phyloP scores from a whole-genome alignment of 2,888 invertebrate species.

The Nudaria mundana region DNA sequence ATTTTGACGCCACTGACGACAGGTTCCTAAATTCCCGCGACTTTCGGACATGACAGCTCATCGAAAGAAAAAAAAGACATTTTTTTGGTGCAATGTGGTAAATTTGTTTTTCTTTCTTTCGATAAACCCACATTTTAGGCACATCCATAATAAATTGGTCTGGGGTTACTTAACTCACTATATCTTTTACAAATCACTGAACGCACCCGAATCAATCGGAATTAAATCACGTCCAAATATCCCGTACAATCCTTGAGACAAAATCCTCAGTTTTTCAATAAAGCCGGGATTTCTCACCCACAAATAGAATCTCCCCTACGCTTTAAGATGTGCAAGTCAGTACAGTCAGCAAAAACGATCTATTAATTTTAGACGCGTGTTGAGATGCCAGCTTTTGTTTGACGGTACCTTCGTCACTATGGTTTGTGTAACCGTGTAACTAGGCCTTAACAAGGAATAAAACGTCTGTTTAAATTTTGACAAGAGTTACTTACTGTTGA shows the following conservation, averaged over 20 bases:
- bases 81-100: no score
- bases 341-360: constrained; percentile 52
- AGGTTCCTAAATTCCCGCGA: no score
- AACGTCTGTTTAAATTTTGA: no score
- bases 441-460: constrained; percentile 1
- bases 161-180: background rate
- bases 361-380: constrained; percentile 44
- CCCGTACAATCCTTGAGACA: constrained; percentile 4
- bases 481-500: no score
- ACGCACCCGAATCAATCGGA: no score
- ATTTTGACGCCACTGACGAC: no score
- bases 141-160: background rate
- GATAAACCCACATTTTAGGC: no score
- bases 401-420: constrained; percentile 43
- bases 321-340: constrained; percentile 55
- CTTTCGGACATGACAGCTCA: no score
- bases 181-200: no score
- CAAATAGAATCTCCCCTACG: constrained; percentile 21
- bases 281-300: constrained; percentile 20
- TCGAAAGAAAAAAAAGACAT: no score
- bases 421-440: constrained; percentile 21
- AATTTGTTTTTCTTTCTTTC: no score
- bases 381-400: constrained; percentile 33
- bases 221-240: constrained; percentile 21
- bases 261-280: constrained; percentile 25